A percentile compares a stretch with the other conserved stretches of the same genome.
Conservation (phyloP, 2,113 vertebrate species). For the Neogobius melanostomus region DNA sequence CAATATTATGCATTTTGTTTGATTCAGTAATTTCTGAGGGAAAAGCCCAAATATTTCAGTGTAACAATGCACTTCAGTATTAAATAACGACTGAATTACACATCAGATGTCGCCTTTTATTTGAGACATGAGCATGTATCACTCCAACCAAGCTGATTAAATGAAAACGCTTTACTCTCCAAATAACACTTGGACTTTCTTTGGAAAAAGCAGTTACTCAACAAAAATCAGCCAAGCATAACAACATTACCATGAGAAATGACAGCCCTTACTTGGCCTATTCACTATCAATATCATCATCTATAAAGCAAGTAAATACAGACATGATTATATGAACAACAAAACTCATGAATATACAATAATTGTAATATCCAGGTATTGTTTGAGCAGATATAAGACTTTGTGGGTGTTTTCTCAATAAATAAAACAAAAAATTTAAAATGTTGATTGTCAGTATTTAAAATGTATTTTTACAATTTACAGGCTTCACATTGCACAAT, state of each 20-base stretch:
- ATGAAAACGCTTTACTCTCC: slow-evolving; percentile 10
- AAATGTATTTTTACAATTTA: slow-evolving; percentile 15
- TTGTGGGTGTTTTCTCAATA: neutral
- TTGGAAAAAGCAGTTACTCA: slow-evolving; percentile 36
- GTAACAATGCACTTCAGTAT: too few relatives aligned
- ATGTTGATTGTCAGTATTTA: neutral
- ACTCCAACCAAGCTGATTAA: slow-evolving; percentile 26
- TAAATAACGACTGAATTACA: neutral
- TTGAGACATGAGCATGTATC: slow-evolving; percentile 12
- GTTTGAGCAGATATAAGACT: neutral
- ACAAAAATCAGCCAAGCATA: slow-evolving; percentile 25
- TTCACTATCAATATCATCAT: slow-evolving; percentile 23
- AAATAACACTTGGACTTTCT: slow-evolving; percentile 22
- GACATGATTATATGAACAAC: slow-evolving; percentile 31
- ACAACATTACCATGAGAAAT: slow-evolving; percentile 21
- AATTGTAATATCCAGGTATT: neutral
- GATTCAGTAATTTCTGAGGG: too few relatives aligned
- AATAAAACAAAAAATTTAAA: neutral
- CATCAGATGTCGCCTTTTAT: neutral
- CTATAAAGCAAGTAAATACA: slow-evolving; percentile 34
- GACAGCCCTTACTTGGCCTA: slow-evolving; percentile 10
- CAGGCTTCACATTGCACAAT: slow-evolving; percentile 18
- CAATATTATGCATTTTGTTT: too few relatives aligned
- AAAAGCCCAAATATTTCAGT: too few relatives aligned
- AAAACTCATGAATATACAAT: slow-evolving; percentile 23